These are phyloP conservation scores for Belonocnema kinseyi DNA, from an alignment of 1,140 invertebrate genomes.

Conservation along the genomic window DNA sequence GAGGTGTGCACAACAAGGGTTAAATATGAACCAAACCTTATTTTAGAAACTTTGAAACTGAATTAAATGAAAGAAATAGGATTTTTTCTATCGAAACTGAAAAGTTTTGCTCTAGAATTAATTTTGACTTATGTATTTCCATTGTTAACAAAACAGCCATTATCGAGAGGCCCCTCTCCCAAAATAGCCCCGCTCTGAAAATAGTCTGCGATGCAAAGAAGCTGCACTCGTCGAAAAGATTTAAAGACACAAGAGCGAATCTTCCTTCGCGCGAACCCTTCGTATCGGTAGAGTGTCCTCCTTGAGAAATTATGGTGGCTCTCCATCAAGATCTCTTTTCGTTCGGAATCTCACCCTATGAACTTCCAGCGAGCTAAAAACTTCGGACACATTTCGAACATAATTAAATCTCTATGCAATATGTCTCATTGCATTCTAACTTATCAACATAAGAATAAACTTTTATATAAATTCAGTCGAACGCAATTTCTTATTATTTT, in stretches of 20 bases:
- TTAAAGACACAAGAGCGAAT: conserved; percentile 39
- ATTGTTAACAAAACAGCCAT: conserved; percentile 45
- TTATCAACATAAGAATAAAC: conserved; percentile 5
- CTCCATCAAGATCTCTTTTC: conserved; percentile 36
- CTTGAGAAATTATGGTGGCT: conserved; percentile 44
- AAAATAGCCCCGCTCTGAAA: conserved; percentile 52
- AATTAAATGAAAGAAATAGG: no score
- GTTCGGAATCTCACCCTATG: neutral
- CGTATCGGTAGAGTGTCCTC: conserved; percentile 39
- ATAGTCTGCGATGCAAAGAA: conserved; percentile 54
- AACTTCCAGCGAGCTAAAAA: no score
- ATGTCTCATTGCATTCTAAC: neutral
- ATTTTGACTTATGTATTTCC: neutral
- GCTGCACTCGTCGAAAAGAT: conserved; percentile 50
- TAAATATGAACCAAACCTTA: no score
- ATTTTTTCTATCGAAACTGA: no score
- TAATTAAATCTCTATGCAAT: neutral
- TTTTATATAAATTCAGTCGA: neutral
- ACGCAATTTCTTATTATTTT: neutral
- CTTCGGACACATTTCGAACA: no score
- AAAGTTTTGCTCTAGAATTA: neutral
- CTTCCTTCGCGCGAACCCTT: conserved; percentile 46
- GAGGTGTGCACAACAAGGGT: no score
- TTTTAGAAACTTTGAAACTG: no score
- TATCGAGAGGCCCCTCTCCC: conserved; percentile 45